Base-by-base conservation (phyloP, 2,888 invertebrate genomes). In the Meganola albula region DNA sequence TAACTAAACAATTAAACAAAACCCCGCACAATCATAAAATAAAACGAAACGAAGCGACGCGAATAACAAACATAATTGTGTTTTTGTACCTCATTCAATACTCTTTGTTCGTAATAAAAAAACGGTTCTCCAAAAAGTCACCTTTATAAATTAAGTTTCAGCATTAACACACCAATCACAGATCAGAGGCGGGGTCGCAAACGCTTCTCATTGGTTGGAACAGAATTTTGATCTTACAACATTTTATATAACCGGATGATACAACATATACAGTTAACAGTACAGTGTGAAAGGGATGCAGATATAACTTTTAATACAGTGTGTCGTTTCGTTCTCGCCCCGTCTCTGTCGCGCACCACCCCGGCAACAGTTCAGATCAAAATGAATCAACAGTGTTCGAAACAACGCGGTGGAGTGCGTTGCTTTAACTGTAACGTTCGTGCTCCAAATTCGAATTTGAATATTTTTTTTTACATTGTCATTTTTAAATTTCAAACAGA, bases 231-330 rank as follows among this genome's bases (percentile, higher is more conserved):
- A 68, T 66, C 82, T 83, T 74, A 76, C 74, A 73, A 83, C 83
- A 84, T 77, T 84, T 84, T 84, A 83, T 83, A 84, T 84, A 84
- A 79, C 82, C 75, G 73, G 73, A 74, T 82, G 85, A 84, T 86
- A 85, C 85, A 84, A 82, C 80, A 83, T 83, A 82, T 84, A 84
- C 84, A 84, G 83, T 84, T 79, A 80, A 75, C 75, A 78, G 61
- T 78, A 62, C 62, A 65, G 79, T 41, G 66, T 21, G 76, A 83
- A 59, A 47, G 73, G 54, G 84, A 83, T 47, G 58, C 63, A 49
- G 67, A 48, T 65, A 72, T 49, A 42, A 40, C 58, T 62, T 53
- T 63, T 59, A 64, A 74, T 71, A 82, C 80, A 79, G 79, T 82
- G 82, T 83, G 72, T 76, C 78, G 73, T 70, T 73, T 70, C 74